phyloP scores from a whole-genome alignment of 2,113 vertebrate genomes.

The Perccottus glenii region DNA sequence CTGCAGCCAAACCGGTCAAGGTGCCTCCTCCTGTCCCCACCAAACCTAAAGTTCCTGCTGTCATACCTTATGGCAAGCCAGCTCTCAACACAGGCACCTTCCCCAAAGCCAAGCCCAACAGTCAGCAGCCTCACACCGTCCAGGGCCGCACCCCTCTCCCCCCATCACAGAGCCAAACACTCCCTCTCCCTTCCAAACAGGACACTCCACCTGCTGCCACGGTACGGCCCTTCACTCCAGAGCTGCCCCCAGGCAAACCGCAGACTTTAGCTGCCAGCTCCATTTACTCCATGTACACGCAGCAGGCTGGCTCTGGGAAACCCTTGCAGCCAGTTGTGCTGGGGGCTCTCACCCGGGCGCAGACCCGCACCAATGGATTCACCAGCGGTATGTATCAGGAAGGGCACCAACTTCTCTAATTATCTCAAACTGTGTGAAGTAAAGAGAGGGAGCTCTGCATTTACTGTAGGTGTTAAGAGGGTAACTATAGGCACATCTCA shows the following conservation, averaged over 20 bases:
- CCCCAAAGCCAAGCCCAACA: constrained; percentile 82
- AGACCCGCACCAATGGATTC: constrained; percentile 84
- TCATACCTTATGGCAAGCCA: constrained; percentile 77
- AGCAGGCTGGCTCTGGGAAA: constrained; percentile 85
- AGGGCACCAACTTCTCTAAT: background rate
- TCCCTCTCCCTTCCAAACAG: constrained; percentile 85
- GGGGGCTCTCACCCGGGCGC: constrained; percentile 79
- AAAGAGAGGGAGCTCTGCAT: background rate
- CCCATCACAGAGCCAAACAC: constrained; percentile 82
- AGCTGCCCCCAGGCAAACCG: constrained; percentile 88
- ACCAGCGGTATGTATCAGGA: constrained; percentile 86
- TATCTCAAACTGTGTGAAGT: background rate
- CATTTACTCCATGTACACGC: constrained; percentile 97
- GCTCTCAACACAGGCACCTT: constrained; percentile 72
- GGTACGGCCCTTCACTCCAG: constrained; percentile 93
- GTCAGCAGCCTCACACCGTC: constrained; percentile 75
- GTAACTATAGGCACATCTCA: constrained; percentile 39
- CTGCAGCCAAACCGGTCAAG: constrained; percentile 85
- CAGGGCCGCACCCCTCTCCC: constrained; percentile 65
- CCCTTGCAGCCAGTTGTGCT: constrained; percentile 84
- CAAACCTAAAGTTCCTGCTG: constrained; percentile 92
- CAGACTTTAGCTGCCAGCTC: constrained; percentile 90
- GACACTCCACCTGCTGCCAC: constrained; percentile 92
- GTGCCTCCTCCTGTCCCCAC: constrained; percentile 95
- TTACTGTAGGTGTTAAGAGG: background rate